Base-by-base conservation (phyloP, 1,140 invertebrate genomes). In the Apis dorsata region DNA sequence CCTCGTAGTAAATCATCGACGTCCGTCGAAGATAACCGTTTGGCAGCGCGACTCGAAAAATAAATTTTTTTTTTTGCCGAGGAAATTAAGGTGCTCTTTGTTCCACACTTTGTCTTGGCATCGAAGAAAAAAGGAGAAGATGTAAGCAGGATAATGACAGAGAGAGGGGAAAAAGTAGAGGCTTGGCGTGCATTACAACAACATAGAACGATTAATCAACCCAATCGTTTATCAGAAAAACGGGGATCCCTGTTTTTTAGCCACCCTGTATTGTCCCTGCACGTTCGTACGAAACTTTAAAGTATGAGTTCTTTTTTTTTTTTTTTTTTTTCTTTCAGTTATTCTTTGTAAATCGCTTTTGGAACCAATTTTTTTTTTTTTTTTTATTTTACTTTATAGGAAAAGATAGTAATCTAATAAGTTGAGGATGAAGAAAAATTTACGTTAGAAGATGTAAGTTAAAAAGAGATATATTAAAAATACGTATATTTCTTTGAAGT, bases 141-240 rank as follows among this genome's bases (percentile, higher is more conserved):
- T 19, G 10, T 70, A 17, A 2, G 21, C 15, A 12, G n/a, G 12
- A 15, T 12, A 13, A 62, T 11, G 63, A 10, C 3, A 74, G n/a
- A 15, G 12, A 11, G 65, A 57, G 19, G 10, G 9, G 9, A 60
- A 57, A 11, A 69, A 59, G 70, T 44, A 24, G 51, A 34, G 51
- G 10, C 55, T 78, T 53, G 55, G n/a, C 55, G n/a, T 65, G 71
- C 62, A 44, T 65, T 73, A 80, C 79, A 51, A 80, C 79, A 28
- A 65, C 60, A 81, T 65, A 60, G 15, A 63, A 57, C 72, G 53
- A 81, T 75, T 81, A 81, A 81, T 81, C 72, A 75, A 66, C 70
- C 79, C 4, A 12, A 28, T 34, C 71, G 62, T 81, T 57, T 75
- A 51, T 65, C 28, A 63, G 57, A 63, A 80, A 63, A 80, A 73